Evolutionary conservation across 2,113 vertebrate species (phyloP), one percentile per base, ranked within the genome.

Genomic region (Uria aalge): DNA sequence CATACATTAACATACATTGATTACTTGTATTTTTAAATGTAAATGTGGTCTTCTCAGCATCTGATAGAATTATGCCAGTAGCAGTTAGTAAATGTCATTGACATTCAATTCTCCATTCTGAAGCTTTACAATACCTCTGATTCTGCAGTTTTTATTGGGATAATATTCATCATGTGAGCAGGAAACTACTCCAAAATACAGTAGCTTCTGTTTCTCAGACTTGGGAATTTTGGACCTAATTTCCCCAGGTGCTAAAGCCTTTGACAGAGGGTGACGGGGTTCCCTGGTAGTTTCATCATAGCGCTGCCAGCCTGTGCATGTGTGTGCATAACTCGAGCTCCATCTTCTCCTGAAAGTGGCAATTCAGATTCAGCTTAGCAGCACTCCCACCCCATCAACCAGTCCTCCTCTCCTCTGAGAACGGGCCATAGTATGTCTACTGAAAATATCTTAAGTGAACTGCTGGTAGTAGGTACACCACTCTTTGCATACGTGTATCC

Each of bases 1-100:
- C 89, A 85, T 57, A 71, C 76, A 93, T 97, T 96, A 97, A 87
- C 72, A 72, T 79, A 64, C 38, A 81, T 88, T 92, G 87, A 95
- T 95, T 94, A 74, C 71, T 82, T 63, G 38, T 63, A 75, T 94
- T 94, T 93, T 94, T 86, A 90, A 96, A 90, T 77, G 53, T 83
- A 95, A 94, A 85, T 76, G 77, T 63, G 41, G 56, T 73, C 94
- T 92, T 94, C 89, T 96, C 88, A 74, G 82, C 85, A 94, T 94
- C 76, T 85, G 56, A 97, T 85, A 85, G 85, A 90, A 95, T 93
- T 94, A 96, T 77, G 71, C 60, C 66, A 76, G 73, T 41, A 66
- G 55, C 55, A 89, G 90, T 68, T 89, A 85, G 66, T 66, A 92
- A 85, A 81, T 24, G 17, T 62, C 91, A 90, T 30, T 81, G 88